Percentiles rank a stretch among this genome's conserved stretches.
Evolutionary conservation across 2,113 vertebrate genomes (phyloP).

Genomic region (Himantopus leucocephalus): DNA sequence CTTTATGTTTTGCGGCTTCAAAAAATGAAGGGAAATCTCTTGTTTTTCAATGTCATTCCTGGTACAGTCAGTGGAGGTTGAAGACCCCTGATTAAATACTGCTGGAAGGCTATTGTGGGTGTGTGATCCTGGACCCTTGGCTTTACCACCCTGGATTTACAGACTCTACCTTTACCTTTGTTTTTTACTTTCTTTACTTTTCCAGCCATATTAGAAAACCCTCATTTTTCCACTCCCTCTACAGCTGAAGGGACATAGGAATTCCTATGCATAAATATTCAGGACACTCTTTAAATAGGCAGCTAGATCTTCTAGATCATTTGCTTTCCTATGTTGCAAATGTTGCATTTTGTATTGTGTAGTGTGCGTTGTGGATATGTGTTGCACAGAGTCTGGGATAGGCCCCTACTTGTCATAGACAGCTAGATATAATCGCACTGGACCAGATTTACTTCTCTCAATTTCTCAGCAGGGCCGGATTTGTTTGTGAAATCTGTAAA

Average conservation of each 20-base stretch:
- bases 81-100: background rate
- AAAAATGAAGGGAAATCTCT: background rate
- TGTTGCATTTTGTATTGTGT: background rate
- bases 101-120: background rate
- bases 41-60: background rate
- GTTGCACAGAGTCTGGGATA: background rate
- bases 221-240: background rate
- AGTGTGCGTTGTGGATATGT: background rate
- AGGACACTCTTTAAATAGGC: background rate
- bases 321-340: background rate
- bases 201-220: background rate
- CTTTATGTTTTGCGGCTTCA: background rate
- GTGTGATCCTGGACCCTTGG: background rate
- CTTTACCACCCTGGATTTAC: background rate
- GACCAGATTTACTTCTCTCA: background rate
- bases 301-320: background rate
- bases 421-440: background rate
- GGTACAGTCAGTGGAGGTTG: background rate
- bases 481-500: background rate
- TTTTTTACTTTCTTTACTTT: background rate
- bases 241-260: background rate
- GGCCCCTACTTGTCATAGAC: background rate
- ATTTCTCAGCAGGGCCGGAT: background rate
- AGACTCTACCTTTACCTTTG: background rate
- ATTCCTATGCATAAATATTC: background rate